phyloP scores from a whole-genome alignment of 37 sponge, comb jelly and placozoan species.

The Beroe forskalii region DNA sequence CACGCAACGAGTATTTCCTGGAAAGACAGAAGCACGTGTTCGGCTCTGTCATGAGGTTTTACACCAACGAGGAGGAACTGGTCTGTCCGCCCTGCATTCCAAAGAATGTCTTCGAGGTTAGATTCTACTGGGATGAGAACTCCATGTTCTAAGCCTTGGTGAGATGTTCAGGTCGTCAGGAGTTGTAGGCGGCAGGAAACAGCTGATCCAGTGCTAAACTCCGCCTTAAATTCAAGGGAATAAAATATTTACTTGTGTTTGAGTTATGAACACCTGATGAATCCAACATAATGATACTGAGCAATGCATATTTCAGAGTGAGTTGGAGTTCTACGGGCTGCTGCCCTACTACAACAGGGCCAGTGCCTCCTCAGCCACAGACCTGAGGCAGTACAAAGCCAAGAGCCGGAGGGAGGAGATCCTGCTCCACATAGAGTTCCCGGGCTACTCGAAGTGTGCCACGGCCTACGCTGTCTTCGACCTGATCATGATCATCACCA shows the following conservation, averaged over 20 bases:
- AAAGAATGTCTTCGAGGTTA: slow-evolving; percentile 21
- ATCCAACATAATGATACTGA: too few species aligned
- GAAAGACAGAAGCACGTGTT: slow-evolving; percentile 41
- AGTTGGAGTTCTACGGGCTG: slow-evolving; percentile 44
- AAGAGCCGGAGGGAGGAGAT: slow-evolving; percentile 26
- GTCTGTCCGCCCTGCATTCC: slow-evolving; percentile 34
- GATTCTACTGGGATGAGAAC: too few species aligned
- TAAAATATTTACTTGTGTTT: not conserved
- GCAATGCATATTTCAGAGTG: slow-evolving; percentile 25
- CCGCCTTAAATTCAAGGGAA: too few species aligned
- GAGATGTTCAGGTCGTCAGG: too few species aligned
- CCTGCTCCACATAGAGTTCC: slow-evolving; percentile 27
- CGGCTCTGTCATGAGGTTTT: slow-evolving; percentile 2
- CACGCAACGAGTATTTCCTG: slow-evolving; percentile 15
- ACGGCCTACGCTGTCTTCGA: slow-evolving; percentile 41
- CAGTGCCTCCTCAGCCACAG: not conserved
- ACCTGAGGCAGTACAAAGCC: slow-evolving; percentile 18
- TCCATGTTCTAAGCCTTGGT: too few species aligned
- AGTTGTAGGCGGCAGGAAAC: too few species aligned
- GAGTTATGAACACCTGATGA: too few species aligned
- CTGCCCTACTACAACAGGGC: not conserved
- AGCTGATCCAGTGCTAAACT: too few species aligned
- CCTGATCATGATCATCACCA: slow-evolving; percentile 34
- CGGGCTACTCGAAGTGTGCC: slow-evolving; percentile 11
- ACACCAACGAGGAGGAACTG: slow-evolving; percentile 38